These are phyloP conservation scores for Leucopsar rothschildi DNA, from an alignment of 2,113 vertebrate species.

Conservation along the genomic window DNA sequence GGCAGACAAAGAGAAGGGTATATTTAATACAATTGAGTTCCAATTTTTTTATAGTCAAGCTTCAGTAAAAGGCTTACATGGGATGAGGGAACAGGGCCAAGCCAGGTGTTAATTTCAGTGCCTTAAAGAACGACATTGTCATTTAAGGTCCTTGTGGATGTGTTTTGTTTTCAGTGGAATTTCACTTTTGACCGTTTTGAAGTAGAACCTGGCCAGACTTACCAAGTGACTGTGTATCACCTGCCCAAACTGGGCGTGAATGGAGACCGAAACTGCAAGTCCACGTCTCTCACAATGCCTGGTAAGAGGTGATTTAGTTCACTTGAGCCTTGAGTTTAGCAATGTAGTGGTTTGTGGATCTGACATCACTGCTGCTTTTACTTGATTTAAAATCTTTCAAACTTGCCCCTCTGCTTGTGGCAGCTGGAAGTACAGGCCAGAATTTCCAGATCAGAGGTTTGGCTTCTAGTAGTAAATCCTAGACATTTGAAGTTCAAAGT, in stretches of 20 bases:
- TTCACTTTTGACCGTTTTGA: slow-evolving; percentile 76
- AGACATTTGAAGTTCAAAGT: not conserved
- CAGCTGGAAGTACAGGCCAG: not conserved
- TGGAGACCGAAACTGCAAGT: slow-evolving; percentile 70
- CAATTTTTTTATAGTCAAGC: not conserved
- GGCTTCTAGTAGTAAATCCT: not conserved
- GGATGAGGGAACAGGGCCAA: not conserved
- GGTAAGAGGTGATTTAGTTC: slow-evolving; percentile 50
- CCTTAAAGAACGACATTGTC: not conserved
- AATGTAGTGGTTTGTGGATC: not conserved
- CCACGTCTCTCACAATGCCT: slow-evolving; percentile 32
- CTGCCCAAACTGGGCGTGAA: slow-evolving; percentile 68
- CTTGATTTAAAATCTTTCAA: not conserved
- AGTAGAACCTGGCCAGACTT: slow-evolving; percentile 73
- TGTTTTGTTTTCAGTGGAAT: slow-evolving; percentile 70
- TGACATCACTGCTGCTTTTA: not conserved
- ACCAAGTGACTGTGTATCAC: slow-evolving; percentile 76
- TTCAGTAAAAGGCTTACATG: not conserved
- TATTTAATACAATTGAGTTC: not conserved
- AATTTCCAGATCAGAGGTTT: not conserved
- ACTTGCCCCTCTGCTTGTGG: not conserved
- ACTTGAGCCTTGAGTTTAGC: not conserved
- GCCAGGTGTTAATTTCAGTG: not conserved
- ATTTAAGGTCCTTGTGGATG: not conserved
- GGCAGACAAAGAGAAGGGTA: not conserved